phyloP scores from a whole-genome alignment of 2,113 vertebrate genomes.

The Seriola dumerili region DNA sequence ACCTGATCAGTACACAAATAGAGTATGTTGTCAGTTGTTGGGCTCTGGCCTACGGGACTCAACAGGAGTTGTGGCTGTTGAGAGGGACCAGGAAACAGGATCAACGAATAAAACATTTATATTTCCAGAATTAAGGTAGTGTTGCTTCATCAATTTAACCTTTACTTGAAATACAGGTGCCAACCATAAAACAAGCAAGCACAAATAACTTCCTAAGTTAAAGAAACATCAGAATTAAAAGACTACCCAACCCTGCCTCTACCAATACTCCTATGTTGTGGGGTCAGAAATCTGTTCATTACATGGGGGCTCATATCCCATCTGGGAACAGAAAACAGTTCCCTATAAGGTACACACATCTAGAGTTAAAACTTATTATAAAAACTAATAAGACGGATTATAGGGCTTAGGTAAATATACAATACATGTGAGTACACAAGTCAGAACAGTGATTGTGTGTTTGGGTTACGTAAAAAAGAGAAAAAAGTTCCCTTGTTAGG shows the following conservation, averaged over 20 bases:
- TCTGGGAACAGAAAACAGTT: background rate
- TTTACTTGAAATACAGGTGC: background rate
- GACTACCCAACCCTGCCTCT: no score
- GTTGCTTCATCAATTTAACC: background rate
- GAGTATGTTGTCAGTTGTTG: slow-evolving; percentile 52
- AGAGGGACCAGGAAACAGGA: slow-evolving; percentile 12
- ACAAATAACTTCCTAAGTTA: background rate
- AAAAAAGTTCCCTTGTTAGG: background rate
- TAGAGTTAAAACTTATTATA: background rate
- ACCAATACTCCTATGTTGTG: background rate
- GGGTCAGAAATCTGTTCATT: no score
- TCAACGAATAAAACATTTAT: background rate
- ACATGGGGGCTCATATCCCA: background rate
- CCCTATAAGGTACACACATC: background rate
- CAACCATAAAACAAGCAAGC: background rate
- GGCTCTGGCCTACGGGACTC: background rate
- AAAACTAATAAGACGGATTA: no score
- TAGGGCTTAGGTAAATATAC: background rate
- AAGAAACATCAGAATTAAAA: no score
- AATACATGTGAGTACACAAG: no score
- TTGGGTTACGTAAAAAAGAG: no score
- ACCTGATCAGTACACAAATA: slow-evolving; percentile 89
- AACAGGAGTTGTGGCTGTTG: background rate
- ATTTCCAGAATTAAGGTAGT: background rate
- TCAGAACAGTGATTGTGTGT: no score